Evolutionary conservation across 2,888 invertebrate species (phyloP).

Genomic region (Xestia c-nigrum): DNA sequence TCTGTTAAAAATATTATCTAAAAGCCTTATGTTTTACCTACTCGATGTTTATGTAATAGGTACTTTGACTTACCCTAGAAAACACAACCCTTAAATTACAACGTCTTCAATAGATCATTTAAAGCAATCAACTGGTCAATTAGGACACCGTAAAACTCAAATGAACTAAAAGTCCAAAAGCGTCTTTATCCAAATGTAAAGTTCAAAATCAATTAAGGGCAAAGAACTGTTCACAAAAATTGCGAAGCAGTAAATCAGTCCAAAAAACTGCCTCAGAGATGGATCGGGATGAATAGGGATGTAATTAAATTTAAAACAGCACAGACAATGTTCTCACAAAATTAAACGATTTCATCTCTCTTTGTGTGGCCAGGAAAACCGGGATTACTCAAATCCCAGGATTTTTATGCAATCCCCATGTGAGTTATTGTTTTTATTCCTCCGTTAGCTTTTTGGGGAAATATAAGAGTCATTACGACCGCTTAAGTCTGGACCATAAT

Average conservation of each 20-base stretch:
- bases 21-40: background rate
- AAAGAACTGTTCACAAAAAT: slow-evolving; percentile 40
- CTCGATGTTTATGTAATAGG: background rate
- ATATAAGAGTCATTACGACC: slow-evolving; percentile 1
- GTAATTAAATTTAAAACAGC: slow-evolving; percentile 70
- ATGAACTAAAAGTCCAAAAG: slow-evolving; percentile 11
- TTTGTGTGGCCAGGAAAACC: slow-evolving; percentile 50
- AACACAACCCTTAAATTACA: background rate
- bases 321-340: slow-evolving; percentile 57
- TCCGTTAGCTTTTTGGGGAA: slow-evolving; percentile 7
- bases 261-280: slow-evolving; percentile 53
- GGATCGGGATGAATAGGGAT: slow-evolving; percentile 47
- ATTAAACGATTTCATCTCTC: slow-evolving; percentile 63
- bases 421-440: slow-evolving; percentile 24
- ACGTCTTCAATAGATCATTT: slow-evolving; percentile 9
- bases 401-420: slow-evolving; percentile 27
- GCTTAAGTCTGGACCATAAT: background rate
- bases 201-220: slow-evolving; percentile 33
- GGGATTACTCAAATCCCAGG: slow-evolving; percentile 40
- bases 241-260: slow-evolving; percentile 57
- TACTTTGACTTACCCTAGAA: background rate
- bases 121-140: slow-evolving; percentile 20
- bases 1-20: background rate
- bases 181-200: slow-evolving; percentile 1
- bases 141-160: slow-evolving; percentile 16